Conservation (phyloP, 2,797 vertebrate genomes). For the Dipus sagitta region DNA sequence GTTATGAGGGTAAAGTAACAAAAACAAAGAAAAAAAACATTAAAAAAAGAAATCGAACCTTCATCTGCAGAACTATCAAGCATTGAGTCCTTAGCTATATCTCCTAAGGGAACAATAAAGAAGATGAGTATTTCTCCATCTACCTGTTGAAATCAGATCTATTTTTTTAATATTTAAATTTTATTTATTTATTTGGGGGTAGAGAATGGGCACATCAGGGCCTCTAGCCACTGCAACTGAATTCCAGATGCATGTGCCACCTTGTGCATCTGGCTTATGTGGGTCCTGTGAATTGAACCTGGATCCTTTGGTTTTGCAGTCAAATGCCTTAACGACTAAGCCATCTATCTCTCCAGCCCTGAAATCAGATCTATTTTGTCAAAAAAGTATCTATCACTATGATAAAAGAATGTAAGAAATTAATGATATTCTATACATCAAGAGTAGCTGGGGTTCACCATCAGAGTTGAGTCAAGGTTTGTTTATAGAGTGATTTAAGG, state of each 20-base stretch:
- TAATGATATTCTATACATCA: conserved; percentile 26
- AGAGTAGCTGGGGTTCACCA: conserved; percentile 23
- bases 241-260: no score
- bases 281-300: no score
- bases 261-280: no score
- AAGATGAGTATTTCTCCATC: not conserved
- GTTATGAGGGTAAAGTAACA: conserved; percentile 27
- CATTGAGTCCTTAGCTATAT: conserved; percentile 52
- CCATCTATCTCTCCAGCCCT: no score
- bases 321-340: no score
- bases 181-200: no score
- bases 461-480: not conserved
- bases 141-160: not conserved
- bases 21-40: not conserved
- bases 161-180: no score
- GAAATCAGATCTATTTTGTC: conserved; percentile 12
- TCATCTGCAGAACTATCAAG: conserved; percentile 45
- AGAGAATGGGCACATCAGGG: no score
- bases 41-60: not conserved
- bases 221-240: no score
- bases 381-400: conserved; percentile 34
- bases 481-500: conserved; percentile 1
- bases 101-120: not conserved
- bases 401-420: conserved; percentile 1
- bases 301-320: no score